Base-by-base conservation (phyloP, 2,113 vertebrate species). In the Podilymbus podiceps region DNA sequence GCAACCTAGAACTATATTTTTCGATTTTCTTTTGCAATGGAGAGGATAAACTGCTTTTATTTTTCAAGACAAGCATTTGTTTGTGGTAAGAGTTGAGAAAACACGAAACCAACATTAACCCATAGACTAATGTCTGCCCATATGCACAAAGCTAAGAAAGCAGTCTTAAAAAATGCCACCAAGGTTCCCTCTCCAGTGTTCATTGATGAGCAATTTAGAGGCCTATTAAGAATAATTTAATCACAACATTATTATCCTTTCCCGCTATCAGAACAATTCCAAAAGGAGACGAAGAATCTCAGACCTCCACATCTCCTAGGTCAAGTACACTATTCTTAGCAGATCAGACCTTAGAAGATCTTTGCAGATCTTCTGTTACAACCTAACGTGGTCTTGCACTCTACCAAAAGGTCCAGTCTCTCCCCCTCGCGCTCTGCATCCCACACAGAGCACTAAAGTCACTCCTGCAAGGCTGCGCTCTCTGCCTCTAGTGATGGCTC, bases 401-500 rank as follows among this genome's bases (percentile, higher is more conserved):
- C 30, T 24, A 38, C 33, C 23, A 8, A 64, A 38, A 73, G 25
- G 38, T 44, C 13, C 31, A 20, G 35, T 47, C 23, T 20, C 42
- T 25, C 38, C 46, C 38, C 35, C 23, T 38, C 50, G 38, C 46
- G 38, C 58, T 82, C 14, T 47, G 21, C 38, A n/a, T 42, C 28
- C 71, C 62, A 71, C 17, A 25, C 11, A 73, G 12, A 58, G 9
- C 46, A 40, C 9, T 47, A n/a, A 30, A 63, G 58, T 18, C 46
- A 20, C 0, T 0, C 3, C 38, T 75, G 44, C 33, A 31, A 3
- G 15, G 22, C 27, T 59, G n/a, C 17, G 23, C 40, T 30, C 25
- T 30, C 44, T 64, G 85, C 9, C 15, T 55, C 31, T 13, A 55
- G 19, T 3, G 42, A 53, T 28, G 38, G 14, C 35, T 68, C 16